Evolutionary conservation across 2,888 invertebrate genomes (phyloP).

Genomic region (Aphidius colemani): DNA sequence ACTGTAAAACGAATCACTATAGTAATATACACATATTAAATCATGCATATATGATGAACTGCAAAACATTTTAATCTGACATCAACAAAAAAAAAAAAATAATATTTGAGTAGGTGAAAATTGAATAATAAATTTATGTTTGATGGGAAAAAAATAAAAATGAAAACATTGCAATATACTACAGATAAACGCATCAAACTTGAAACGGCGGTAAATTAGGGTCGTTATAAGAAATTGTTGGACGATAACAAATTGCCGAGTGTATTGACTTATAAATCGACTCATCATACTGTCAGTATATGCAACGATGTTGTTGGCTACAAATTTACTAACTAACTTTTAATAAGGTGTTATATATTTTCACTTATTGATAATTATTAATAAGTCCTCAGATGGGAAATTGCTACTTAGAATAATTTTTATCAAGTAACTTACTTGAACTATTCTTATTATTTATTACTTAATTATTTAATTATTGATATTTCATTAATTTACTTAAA

Average conservation of each 20-base stretch:
- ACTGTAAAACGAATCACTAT: not conserved
- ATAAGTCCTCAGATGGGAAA: no score
- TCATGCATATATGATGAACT: not conserved
- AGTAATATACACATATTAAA: not conserved
- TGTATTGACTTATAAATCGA: slow-evolving; percentile 10
- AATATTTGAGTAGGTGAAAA: not conserved
- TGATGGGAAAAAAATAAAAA: not conserved
- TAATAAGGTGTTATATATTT: no score
- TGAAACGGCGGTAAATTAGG: slow-evolving; percentile 14
- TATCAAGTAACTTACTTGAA: no score
- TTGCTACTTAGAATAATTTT: no score
- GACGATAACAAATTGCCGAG: slow-evolving; percentile 10
- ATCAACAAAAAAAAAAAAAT: not conserved
- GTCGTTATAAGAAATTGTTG: slow-evolving; percentile 9
- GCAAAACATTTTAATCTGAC: not conserved
- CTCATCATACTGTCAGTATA: slow-evolving; percentile 10
- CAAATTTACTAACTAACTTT: no score
- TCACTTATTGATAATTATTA: no score
- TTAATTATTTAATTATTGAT: no score
- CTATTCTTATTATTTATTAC: no score
- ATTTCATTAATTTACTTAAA: no score
- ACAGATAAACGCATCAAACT: not conserved
- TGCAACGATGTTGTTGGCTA: no score
- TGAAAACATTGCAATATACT: no score
- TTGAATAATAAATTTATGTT: slow-evolving; percentile 1